Evolutionary conservation across 2,113 vertebrate genomes (phyloP).

Genomic region (Thalassoma bifasciatum): DNA sequence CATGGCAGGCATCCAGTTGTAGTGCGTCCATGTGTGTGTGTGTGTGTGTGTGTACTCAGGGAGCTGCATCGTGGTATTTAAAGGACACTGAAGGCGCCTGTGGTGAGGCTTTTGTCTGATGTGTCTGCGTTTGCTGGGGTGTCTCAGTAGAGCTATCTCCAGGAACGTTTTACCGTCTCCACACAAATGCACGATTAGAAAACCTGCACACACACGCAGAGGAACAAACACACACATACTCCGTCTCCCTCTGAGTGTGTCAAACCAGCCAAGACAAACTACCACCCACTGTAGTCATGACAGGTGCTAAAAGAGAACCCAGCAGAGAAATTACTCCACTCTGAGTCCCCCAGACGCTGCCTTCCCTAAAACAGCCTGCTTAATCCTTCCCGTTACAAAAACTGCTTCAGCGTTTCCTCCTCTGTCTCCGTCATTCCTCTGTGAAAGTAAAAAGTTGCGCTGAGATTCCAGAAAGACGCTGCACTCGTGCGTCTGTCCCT

Average conservation of each 20-base stretch:
- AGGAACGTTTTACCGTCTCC: slow-evolving; percentile 26
- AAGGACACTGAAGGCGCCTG: slow-evolving; percentile 65
- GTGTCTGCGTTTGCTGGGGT: neutral
- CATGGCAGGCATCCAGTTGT: slow-evolving; percentile 65
- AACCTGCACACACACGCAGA: neutral
- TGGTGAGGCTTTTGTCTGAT: slow-evolving; percentile 62
- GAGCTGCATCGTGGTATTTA: slow-evolving; percentile 30
- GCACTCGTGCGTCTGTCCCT: neutral
- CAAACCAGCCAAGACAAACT: slow-evolving; percentile 61
- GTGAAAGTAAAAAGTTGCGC: too few species aligned
- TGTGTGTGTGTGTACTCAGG: neutral
- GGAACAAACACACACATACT: neutral
- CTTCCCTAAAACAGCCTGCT: slow-evolving; percentile 33
- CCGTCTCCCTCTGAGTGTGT: slow-evolving; percentile 15
- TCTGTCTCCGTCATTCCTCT: slow-evolving; percentile 9
- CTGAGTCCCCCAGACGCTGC: slow-evolving; percentile 35
- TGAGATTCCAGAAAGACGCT: neutral
- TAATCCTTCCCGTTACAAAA: slow-evolving; percentile 18
- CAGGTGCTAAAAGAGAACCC: slow-evolving; percentile 68
- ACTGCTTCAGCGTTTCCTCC: slow-evolving; percentile 4
- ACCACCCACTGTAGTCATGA: slow-evolving; percentile 64
- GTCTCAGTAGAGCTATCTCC: slow-evolving; percentile 9
- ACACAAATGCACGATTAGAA: slow-evolving; percentile 18
- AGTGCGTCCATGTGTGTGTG: slow-evolving; percentile 39
- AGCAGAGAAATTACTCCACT: slow-evolving; percentile 47